Base-by-base conservation (phyloP, 2,797 vertebrate species). In the Poeciliopsis turneri region DNA sequence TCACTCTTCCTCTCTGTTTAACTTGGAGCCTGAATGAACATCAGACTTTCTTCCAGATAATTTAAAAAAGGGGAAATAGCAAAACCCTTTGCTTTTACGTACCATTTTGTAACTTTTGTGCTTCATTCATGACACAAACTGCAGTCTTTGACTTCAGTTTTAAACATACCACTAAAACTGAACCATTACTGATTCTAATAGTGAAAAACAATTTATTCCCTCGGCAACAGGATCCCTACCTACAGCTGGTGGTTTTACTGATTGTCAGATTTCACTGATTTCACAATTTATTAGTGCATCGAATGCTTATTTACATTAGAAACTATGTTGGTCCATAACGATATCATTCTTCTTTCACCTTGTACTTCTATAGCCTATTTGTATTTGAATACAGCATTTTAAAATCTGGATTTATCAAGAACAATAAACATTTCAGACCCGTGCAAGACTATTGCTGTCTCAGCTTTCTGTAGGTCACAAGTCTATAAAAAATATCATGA, bases 291-390 rank as follows among this genome's bases (percentile, higher is more conserved):
- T 30, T 2, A 7, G 15, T 61, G 57, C 28, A 33, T 61, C 57
- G 33, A 33, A 33, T 61, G 10, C 5, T 61, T 61, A 59, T 16
- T 30, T 30, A 59, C 57, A 6, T 15, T 59, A 13, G 28, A 59
- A 13, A 59, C 28, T 59, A 61, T 61, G 57, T 30, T 61, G 28
- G 5, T 33, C 28, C 57, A 61, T 18, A 16, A 61, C 5, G 7
- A 61, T 33, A 61, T 61, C 59, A 61, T 61, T 61, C 15, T 61
- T 59, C n/a, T 30, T 59, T 59, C 55, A 57, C n/a, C n/a, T 59
- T 28, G 2, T 57, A n/a, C 28, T 57, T 55, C 55, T 13, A 13
- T 6, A 28, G n/a, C 25, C 28, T 57, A 28, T 28, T 59, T 59
- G 12, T 15, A 15, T 28, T 57, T 57, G 12, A 30, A 59, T 30